Evolutionary conservation across 2,888 invertebrate species (phyloP).

Genomic region (Xylocampa areola): DNA sequence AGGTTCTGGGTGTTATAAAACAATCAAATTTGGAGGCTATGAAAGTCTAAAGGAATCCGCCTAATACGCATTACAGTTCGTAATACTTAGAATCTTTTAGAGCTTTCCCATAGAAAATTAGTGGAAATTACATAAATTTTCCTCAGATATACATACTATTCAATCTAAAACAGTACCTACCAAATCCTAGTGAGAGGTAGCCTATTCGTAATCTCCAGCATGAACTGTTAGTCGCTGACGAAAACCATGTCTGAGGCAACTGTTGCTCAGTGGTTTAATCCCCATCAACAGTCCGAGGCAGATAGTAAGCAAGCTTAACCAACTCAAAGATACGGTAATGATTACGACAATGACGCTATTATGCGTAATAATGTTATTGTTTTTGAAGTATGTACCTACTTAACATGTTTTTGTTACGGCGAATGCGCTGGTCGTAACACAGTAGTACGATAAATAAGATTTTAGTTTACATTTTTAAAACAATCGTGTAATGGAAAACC

Average conservation of each 20-base stretch:
- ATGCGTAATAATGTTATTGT: slow-evolving; percentile 26
- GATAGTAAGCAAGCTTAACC: slow-evolving; percentile 1
- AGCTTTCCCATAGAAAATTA: no score
- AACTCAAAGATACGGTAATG: slow-evolving; percentile 5
- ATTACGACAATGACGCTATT: slow-evolving; percentile 20
- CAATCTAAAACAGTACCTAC: no score
- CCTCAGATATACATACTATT: no score
- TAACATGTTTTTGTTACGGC: slow-evolving; percentile 18
- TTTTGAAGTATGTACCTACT: slow-evolving; percentile 21
- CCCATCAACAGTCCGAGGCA: slow-evolving; percentile 5
- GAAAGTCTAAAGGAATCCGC: background rate
- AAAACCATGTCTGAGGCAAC: no score
- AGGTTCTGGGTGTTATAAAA: slow-evolving; percentile 4
- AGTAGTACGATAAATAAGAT: background rate
- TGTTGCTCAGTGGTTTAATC: no score
- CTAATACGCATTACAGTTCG: no score
- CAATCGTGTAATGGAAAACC: background rate
- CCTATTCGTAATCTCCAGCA: no score
- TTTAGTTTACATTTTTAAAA: background rate
- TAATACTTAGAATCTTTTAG: no score
- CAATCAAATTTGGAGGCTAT: slow-evolving; percentile 2
- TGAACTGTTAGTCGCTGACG: no score
- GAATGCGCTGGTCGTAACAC: slow-evolving; percentile 6
- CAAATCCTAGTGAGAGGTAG: no score
- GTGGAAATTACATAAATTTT: no score